These are phyloP conservation scores for Rhincodon typus DNA, from an alignment of 2,797 vertebrate genomes.

Conservation along the genomic window DNA sequence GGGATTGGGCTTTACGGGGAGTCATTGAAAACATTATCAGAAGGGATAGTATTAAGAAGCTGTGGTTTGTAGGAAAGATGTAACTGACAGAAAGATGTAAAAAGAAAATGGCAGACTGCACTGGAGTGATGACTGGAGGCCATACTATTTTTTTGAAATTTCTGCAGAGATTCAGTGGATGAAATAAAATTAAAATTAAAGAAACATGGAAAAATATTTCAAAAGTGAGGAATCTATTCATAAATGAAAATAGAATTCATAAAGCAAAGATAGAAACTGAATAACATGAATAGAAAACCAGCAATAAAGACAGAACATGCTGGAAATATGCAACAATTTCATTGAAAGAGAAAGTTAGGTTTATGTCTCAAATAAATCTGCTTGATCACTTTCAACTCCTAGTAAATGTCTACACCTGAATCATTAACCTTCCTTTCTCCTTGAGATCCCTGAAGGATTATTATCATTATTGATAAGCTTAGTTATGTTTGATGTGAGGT, in stretches of 20 bases:
- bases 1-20: not conserved
- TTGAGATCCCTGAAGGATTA: not conserved
- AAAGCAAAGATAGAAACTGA: not conserved
- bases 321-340: not conserved
- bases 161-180: not conserved
- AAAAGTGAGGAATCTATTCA: not conserved
- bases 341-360: not conserved
- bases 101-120: not conserved
- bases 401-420: not conserved
- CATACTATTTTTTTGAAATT: not conserved
- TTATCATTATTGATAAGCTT: not conserved
- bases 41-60: not conserved
- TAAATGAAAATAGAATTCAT: not conserved
- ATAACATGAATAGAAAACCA: not conserved
- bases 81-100: not conserved
- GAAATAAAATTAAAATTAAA: not conserved
- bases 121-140: not conserved
- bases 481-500: not conserved
- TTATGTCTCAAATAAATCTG: not conserved
- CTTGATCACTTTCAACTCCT: not conserved
- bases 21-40: not conserved
- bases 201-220: not conserved
- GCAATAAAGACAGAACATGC: not conserved
- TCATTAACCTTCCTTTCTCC: not conserved
- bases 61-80: not conserved